Evolutionary conservation across 2,888 invertebrate species (phyloP).

Genomic region (Heterodera filipjevi): DNA sequence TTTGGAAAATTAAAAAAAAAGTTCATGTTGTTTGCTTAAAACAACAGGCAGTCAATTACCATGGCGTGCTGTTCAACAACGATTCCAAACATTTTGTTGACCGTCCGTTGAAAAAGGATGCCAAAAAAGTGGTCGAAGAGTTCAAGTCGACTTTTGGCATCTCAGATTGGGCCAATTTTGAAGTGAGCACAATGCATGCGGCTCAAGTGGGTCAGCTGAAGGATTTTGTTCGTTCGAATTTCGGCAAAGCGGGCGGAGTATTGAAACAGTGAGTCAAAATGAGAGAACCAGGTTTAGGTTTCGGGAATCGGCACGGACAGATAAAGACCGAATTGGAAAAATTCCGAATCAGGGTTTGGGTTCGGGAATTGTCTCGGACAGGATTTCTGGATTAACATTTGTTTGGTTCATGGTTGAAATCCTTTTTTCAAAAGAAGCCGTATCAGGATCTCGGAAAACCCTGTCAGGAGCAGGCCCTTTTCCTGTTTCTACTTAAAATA

Average conservation of each 20-base stretch:
- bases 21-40: too few species aligned
- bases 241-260: slow-evolving; percentile 34
- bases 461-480: too few species aligned
- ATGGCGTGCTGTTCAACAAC: slow-evolving; percentile 47
- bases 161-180: background rate
- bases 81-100: slow-evolving; percentile 64
- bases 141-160: background rate
- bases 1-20: too few species aligned
- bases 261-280: slow-evolving; percentile 30
- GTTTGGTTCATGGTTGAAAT: too few species aligned
- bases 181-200: background rate
- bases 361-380: too few species aligned
- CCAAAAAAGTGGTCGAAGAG: slow-evolving; percentile 3
- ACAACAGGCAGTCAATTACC: slow-evolving; percentile 52
- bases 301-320: too few species aligned
- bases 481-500: too few species aligned
- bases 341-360: background rate
- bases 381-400: too few species aligned
- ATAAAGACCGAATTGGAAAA: too few species aligned
- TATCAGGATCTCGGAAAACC: too few species aligned
- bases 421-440: too few species aligned
- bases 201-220: slow-evolving; percentile 29
- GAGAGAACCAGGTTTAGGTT: background rate
- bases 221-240: slow-evolving; percentile 44
- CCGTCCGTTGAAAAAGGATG: slow-evolving; percentile 49